Conservation (phyloP, 2,888 invertebrate genomes). For the Tetragnatha montana region DNA sequence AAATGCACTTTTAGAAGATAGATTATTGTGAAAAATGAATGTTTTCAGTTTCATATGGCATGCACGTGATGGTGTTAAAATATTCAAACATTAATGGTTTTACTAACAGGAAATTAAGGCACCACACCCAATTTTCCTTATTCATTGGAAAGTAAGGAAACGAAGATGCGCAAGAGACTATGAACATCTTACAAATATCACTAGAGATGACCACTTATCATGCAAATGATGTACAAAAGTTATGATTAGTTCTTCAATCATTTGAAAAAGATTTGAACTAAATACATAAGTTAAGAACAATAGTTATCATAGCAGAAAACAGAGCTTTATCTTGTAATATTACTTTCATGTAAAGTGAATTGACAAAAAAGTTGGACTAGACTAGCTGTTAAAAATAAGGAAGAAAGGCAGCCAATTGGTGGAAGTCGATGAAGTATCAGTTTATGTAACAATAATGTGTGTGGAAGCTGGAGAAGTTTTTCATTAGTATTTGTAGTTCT, state of each 20-base stretch:
- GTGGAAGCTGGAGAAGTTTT: too few relatives aligned
- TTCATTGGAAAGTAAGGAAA: neutral
- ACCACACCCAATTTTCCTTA: conserved; percentile 32
- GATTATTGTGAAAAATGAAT: conserved; percentile 8
- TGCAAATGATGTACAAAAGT: neutral
- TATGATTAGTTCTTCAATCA: neutral
- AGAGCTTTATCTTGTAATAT: neutral
- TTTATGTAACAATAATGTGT: too few relatives aligned
- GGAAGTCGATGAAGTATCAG: too few relatives aligned
- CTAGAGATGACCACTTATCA: neutral
- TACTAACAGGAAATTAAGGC: conserved; percentile 54
- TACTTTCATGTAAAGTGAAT: too few relatives aligned
- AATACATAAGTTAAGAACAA: neutral
- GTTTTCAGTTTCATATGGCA: neutral
- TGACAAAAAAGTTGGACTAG: too few relatives aligned
- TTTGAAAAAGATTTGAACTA: neutral
- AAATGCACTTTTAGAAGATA: conserved; percentile 16
- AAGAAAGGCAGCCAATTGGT: too few relatives aligned
- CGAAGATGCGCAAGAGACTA: neutral
- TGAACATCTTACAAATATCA: neutral
- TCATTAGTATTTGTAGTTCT: too few relatives aligned
- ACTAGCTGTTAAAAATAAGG: too few relatives aligned
- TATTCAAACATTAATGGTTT: conserved; percentile 42
- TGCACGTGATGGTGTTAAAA: neutral
- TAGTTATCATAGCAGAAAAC: neutral